These are phyloP conservation scores for Exaiptasia diaphana DNA, from an alignment of 64 coral and sea anemone species.

Conservation along the genomic window DNA sequence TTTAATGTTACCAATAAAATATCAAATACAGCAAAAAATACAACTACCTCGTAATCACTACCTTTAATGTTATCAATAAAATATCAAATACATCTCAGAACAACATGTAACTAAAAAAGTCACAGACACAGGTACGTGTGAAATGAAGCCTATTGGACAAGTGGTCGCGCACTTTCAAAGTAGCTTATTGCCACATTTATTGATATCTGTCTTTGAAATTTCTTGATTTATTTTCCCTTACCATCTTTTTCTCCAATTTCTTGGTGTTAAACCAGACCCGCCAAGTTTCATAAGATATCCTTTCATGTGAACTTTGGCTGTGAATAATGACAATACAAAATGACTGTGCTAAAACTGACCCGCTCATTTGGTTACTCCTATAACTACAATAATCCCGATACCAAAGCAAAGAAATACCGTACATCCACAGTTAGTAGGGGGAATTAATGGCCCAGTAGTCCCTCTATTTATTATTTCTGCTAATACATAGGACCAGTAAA, in stretches of 20 bases:
- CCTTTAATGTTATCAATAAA: no score
- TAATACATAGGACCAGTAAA: no score
- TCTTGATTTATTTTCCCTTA: constrained; percentile 1
- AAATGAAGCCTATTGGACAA: no score
- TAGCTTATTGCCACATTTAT: background rate
- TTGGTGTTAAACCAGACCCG: constrained; percentile 84
- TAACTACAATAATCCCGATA: no score
- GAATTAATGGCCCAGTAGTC: no score
- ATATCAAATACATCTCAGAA: background rate
- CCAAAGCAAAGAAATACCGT: no score
- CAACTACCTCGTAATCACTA: no score
- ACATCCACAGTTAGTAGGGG: no score
- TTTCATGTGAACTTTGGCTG: constrained; percentile 2
- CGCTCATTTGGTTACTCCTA: no score
- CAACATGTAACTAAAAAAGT: background rate
- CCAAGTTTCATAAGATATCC: constrained; percentile 90
- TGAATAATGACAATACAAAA: background rate
- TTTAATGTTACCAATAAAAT: no score
- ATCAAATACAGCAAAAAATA: background rate
- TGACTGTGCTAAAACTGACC: background rate
- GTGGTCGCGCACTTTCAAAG: no score
- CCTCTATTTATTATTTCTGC: no score
- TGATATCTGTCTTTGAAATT: background rate
- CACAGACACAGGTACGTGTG: background rate
- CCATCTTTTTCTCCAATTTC: constrained; percentile 95